Evolutionary conservation across 2,113 vertebrate genomes (phyloP).

Genomic region (Plotosus lineatus): DNA sequence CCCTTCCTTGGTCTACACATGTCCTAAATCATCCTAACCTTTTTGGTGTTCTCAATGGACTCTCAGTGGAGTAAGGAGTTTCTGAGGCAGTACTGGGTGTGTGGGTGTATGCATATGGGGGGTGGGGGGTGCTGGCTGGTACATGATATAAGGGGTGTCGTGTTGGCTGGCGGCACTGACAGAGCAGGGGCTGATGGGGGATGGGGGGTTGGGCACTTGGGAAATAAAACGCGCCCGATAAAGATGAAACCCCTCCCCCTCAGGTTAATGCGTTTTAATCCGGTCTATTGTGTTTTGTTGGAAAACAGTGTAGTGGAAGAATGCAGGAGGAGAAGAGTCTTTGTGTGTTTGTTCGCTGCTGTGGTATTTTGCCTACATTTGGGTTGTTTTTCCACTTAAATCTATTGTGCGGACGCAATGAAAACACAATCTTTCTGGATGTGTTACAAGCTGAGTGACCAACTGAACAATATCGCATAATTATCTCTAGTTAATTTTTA

Average conservation of each 20-base stretch:
- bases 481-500: neutral
- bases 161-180: slow-evolving; percentile 6
- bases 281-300: slow-evolving; percentile 63
- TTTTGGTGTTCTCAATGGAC: slow-evolving; percentile 19
- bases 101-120: neutral
- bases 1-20: neutral
- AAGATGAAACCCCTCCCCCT: slow-evolving; percentile 55
- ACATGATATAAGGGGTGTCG: neutral
- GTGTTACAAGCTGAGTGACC: neutral
- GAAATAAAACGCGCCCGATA: slow-evolving; percentile 34
- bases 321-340: neutral
- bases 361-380: neutral
- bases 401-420: neutral
- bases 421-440: neutral
- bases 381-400: slow-evolving; percentile 7
- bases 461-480: neutral
- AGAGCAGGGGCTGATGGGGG: slow-evolving; percentile 23
- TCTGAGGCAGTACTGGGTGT: slow-evolving; percentile 6
- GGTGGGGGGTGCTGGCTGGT: neutral
- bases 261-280: slow-evolving; percentile 64
- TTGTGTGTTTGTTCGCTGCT: slow-evolving; percentile 10
- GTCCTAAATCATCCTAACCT: slow-evolving; percentile 32
- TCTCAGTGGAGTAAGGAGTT: neutral
- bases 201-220: slow-evolving; percentile 38
- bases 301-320: slow-evolving; percentile 8